These are phyloP conservation scores for Morpho deidamia DNA, from an alignment of 2,888 invertebrate genomes.

Conservation along the genomic window DNA sequence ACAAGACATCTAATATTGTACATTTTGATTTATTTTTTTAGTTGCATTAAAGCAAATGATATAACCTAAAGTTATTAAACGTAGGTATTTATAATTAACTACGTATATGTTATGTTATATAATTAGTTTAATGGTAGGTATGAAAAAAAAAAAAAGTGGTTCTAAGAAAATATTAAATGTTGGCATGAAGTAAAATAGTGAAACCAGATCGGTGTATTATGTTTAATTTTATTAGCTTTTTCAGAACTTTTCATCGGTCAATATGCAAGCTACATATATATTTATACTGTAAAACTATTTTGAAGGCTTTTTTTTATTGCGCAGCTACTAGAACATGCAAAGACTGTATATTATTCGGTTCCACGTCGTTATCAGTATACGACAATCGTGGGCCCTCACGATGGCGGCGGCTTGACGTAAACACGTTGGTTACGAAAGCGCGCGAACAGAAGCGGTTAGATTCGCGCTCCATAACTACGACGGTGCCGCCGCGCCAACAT, in stretches of 20 bases:
- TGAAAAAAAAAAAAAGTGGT: too few relatives aligned
- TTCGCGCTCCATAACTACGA: conserved; percentile 65
- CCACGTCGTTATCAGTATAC: conserved; percentile 22
- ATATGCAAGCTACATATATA: too few relatives aligned
- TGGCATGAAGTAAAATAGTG: too few relatives aligned
- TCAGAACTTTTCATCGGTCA: too few relatives aligned
- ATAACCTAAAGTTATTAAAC: conserved; percentile 10
- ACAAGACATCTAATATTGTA: conserved; percentile 31
- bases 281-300: background rate
- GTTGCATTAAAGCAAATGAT: background rate
- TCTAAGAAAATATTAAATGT: too few relatives aligned
- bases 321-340: background rate
- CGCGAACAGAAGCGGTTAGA: conserved; percentile 60
- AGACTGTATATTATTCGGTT: background rate
- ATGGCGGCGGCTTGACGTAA: conserved; percentile 27
- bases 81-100: too few relatives aligned
- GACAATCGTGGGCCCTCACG: conserved; percentile 11
- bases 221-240: too few relatives aligned
- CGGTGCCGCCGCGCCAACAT: conserved; percentile 45
- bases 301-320: background rate
- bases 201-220: too few relatives aligned
- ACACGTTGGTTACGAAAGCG: conserved; percentile 55
- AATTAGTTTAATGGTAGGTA: too few relatives aligned
- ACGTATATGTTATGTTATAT: too few relatives aligned
- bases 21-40: background rate